Conservation (phyloP, 2,797 vertebrate species). For the Acrossocheilus fasciatus region DNA sequence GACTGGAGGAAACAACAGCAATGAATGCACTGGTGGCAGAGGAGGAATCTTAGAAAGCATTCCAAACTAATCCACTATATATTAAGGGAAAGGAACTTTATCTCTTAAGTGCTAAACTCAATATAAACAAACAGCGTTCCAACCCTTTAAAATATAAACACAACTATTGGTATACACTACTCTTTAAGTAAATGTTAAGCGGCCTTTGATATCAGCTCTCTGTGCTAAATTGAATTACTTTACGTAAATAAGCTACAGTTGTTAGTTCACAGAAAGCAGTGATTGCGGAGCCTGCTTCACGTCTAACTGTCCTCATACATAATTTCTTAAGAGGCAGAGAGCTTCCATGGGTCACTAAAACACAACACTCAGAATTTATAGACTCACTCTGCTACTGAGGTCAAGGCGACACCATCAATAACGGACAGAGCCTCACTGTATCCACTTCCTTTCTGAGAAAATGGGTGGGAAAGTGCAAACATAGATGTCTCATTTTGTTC, state of each 20-base stretch:
- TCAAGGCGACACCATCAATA: conserved; percentile 70
- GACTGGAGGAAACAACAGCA: conserved; percentile 74
- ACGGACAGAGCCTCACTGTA: conserved; percentile 62
- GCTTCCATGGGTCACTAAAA: conserved; percentile 70
- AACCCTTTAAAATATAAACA: conserved; percentile 4
- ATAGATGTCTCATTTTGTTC: conserved; percentile 51
- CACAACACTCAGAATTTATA: conserved; percentile 74
- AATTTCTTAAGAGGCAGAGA: conserved; percentile 67
- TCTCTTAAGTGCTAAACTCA: conserved; percentile 71
- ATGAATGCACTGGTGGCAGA: conserved; percentile 66
- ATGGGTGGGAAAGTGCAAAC: conserved; percentile 15
- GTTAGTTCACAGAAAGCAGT: conserved; percentile 24
- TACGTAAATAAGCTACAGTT: conserved; percentile 26
- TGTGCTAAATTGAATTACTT: background rate
- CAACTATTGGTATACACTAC: background rate
- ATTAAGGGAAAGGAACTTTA: conserved; percentile 71
- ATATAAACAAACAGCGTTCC: conserved; percentile 65
- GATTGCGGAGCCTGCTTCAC: conserved; percentile 58
- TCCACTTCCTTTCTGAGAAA: conserved; percentile 26
- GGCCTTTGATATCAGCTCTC: conserved; percentile 8
- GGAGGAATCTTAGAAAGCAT: conserved; percentile 78
- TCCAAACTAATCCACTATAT: conserved; percentile 80
- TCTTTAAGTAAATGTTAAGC: conserved; percentile 8
- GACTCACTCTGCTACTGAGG: conserved; percentile 67
- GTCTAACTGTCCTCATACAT: conserved; percentile 68